Evolutionary conservation across 2,797 vertebrate species (phyloP), one percentile per base, ranked within the genome.

Genomic region (Acipenser transmontanus): DNA sequence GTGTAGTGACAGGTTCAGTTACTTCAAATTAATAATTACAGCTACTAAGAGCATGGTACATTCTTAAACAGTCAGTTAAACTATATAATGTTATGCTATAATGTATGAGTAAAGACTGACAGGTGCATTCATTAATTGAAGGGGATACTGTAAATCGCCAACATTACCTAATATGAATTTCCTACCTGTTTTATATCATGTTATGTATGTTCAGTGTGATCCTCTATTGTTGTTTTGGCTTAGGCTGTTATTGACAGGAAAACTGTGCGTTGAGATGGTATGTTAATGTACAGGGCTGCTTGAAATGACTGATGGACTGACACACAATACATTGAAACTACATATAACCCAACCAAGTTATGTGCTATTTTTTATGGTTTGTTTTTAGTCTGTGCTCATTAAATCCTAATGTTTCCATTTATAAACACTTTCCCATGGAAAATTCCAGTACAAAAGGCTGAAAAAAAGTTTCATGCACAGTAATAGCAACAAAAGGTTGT

Each of bases 241-340:
- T 34, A 34, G 34, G 34, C 4, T 4, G 34, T 34, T 34, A 34
- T 34, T 57, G 52, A 50, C 54, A 68, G 14, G 61, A 49, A 62
- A 34, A 49, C 13, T 62, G 50, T 68, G 34, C 9, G 62, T 68
- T 62, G 47, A 11, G 47, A 59, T 63, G 62, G 63, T 50, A 68
- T 7, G 51, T 8, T 17, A 8, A n/a, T 56, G 62, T 47, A 63
- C 66, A 68, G 34, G 52, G 34, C 47, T 48, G 48, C 61, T 57
- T 49, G 49, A 48, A 57, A 57, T 63, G 67, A 68, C 63, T 68
- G 67, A 68, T 68, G 67, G 61, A 57, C 67, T 68, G 67, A 63
- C 67, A 68, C 47, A 62, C 13, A 64, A 63, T 49, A 56, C 67
- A 54, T 34, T 63, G 49, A 34, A 34, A 34, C 34, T 34, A 34